Evolutionary conservation across 2,113 vertebrate species (phyloP).

Genomic region (Promerops cafer): DNA sequence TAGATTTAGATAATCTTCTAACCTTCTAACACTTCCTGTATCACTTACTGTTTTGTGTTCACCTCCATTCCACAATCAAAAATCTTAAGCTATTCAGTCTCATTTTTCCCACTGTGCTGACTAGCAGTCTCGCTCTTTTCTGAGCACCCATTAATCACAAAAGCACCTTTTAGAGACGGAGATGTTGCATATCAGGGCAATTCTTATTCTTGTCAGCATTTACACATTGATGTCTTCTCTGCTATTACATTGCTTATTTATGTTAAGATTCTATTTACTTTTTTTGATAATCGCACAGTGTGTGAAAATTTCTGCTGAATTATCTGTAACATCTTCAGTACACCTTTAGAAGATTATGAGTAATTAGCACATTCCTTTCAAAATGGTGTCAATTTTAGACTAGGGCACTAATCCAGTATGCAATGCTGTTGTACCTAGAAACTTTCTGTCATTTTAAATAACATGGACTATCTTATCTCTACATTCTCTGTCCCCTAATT

Average conservation of each 20-base stretch:
- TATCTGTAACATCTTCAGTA: not conserved
- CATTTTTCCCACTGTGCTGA: not conserved
- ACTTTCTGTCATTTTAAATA: not conserved
- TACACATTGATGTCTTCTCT: not conserved
- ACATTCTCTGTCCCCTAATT: not conserved
- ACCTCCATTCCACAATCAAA: not conserved
- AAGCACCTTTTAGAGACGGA: not conserved
- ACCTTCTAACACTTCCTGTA: not conserved
- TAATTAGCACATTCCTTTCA: not conserved
- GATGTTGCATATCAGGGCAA: not conserved
- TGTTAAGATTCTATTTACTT: not conserved
- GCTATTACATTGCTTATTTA: not conserved
- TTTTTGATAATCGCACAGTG: not conserved
- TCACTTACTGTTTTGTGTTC: not conserved
- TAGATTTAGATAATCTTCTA: not conserved
- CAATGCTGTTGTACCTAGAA: not conserved
- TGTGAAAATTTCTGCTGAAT: not conserved
- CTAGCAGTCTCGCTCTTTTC: not conserved
- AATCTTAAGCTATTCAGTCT: not conserved
- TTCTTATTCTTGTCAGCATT: not conserved
- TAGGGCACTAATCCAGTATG: rapidly evolving
- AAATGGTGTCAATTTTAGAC: not conserved
- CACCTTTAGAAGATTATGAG: not conserved
- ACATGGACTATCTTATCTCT: not conserved
- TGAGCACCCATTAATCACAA: not conserved